Evolutionary conservation across 2,797 vertebrate genomes (phyloP).

Genomic region (Sebastes kiyomatsui): DNA sequence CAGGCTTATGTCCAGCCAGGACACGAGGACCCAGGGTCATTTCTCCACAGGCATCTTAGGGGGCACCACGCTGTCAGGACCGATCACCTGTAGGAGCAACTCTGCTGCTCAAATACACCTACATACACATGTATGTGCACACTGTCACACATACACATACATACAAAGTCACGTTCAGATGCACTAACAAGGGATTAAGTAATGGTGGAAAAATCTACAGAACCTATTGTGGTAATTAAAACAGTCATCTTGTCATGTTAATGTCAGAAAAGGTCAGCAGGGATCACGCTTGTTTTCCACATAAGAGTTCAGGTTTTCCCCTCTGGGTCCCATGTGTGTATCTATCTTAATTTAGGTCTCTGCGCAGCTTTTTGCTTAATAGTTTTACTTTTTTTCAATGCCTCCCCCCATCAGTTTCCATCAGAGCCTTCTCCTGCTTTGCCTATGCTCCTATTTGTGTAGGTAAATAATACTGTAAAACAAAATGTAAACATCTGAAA

Average conservation of each 20-base stretch:
- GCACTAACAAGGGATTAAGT: neutral
- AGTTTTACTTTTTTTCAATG: neutral
- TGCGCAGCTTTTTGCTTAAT: neutral
- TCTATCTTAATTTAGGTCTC: neutral
- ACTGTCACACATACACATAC: neutral
- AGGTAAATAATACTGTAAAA: neutral
- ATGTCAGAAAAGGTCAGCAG: constrained; percentile 7
- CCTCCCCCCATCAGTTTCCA: neutral
- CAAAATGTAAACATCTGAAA: neutral
- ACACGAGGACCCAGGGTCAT: constrained; percentile 34
- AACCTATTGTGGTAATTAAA: neutral
- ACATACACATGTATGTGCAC: neutral
- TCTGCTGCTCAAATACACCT: constrained; percentile 3
- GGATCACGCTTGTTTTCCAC: constrained; percentile 36
- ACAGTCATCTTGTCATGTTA: constrained; percentile 19
- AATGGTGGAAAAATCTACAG: constrained; percentile 11
- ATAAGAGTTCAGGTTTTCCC: neutral
- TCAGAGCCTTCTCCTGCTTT: neutral
- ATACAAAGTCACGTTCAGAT: neutral
- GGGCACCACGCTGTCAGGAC: constrained; percentile 37
- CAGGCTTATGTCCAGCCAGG: constrained; percentile 37
- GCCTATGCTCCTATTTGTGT: neutral
- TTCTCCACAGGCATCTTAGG: constrained; percentile 55
- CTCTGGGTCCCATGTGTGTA: neutral
- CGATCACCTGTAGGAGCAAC: constrained; percentile 31